A percentile compares a stretch with the other conserved stretches of the same genome.
These are phyloP conservation scores for Cricetomys ansorgei DNA, from an alignment of 2,113 vertebrate species.

Conservation along the genomic window DNA sequence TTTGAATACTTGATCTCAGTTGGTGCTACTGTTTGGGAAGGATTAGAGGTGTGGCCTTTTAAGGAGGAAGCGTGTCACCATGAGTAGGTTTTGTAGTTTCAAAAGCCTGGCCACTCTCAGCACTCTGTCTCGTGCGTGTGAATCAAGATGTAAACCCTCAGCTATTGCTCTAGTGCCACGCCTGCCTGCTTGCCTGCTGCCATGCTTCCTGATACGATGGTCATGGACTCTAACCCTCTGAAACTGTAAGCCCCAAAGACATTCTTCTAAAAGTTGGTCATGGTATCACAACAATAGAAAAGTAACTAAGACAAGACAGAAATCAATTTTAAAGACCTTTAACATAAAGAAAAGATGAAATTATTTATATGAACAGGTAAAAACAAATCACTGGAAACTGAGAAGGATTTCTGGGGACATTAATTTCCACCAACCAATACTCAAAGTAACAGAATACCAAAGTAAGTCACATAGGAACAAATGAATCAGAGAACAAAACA, in stretches of 20 bases:
- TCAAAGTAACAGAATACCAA: constrained; percentile 1
- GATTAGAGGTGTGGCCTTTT: background rate
- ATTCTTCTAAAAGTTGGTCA: background rate
- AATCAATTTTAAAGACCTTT: background rate
- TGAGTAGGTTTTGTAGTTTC: background rate
- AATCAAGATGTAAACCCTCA: background rate
- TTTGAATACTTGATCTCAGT: background rate
- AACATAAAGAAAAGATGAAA: constrained; percentile 10
- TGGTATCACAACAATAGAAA: background rate
- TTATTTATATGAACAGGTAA: background rate
- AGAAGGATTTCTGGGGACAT: background rate
- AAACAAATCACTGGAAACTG: background rate
- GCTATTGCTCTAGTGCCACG: background rate
- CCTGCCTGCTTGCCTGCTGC: background rate
- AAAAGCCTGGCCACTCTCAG: background rate
- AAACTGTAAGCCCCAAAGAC: background rate
- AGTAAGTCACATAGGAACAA: background rate
- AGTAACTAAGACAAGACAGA: background rate
- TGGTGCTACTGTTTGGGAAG: background rate
- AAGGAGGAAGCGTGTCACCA: background rate
- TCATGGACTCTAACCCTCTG: background rate
- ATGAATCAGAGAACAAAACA: background rate
- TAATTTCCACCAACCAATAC: background rate
- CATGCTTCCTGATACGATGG: background rate
- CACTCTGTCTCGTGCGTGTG: background rate